phyloP scores from a whole-genome alignment of 2,888 invertebrate genomes.

The Drosophila mayaguana region DNA sequence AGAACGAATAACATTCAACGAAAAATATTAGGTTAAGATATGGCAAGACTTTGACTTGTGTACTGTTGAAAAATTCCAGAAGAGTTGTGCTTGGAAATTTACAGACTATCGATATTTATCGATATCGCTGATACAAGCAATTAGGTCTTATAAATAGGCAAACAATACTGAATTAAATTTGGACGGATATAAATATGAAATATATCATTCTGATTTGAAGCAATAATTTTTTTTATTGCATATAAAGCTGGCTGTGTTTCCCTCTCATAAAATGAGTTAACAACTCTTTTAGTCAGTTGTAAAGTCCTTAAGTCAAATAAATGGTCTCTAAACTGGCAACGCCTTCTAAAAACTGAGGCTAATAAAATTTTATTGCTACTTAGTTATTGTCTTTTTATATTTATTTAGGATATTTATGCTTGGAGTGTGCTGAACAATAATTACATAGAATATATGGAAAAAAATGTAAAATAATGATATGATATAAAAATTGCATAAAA shows the following conservation, averaged over 20 bases:
- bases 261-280: not conserved
- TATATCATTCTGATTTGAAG: not conserved
- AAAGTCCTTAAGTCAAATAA: too few species aligned
- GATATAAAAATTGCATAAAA: constrained; percentile 14
- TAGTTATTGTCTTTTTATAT: not conserved
- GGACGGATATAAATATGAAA: too few species aligned
- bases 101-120: not conserved
- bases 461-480: not conserved
- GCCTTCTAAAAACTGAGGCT: not conserved
- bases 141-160: too few species aligned
- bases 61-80: not conserved
- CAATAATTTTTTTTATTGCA: not conserved
- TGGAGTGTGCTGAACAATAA: constrained; percentile 2
- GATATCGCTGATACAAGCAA: not conserved
- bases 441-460: not conserved
- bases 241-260: not conserved
- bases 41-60: not conserved
- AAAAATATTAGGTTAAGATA: not conserved
- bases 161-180: too few species aligned
- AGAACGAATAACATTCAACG: not conserved
- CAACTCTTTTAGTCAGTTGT: not conserved
- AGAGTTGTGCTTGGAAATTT: not conserved
- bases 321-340: not conserved
- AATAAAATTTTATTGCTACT: not conserved
- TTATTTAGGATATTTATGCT: not conserved